Conservation (phyloP, 1,140 invertebrate genomes). For the Drosophila azteca region DNA sequence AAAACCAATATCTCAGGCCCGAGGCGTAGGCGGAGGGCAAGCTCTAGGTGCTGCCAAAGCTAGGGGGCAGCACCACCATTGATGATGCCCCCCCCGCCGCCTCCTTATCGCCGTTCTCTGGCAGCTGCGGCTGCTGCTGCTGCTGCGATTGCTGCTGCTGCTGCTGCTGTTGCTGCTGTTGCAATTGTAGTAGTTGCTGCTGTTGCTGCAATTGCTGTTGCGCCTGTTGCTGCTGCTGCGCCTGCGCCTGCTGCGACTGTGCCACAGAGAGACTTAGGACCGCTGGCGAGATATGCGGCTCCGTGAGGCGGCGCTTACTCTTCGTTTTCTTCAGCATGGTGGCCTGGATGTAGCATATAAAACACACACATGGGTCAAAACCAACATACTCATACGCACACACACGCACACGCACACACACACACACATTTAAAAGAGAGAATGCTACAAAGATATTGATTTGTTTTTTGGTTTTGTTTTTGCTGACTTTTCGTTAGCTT, state of each 20-base stretch:
- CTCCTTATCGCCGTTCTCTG: slow-evolving; percentile 81
- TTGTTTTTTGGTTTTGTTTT: slow-evolving; percentile 8
- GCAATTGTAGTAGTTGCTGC: slow-evolving; percentile 41
- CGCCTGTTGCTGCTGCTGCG: slow-evolving; percentile 29
- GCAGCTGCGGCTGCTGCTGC: slow-evolving; percentile 53
- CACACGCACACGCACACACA: slow-evolving; percentile 63
- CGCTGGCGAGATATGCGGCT: slow-evolving; percentile 90
- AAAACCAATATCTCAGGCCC: slow-evolving; percentile 82
- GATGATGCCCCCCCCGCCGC: slow-evolving; percentile 14
- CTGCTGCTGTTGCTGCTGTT: slow-evolving; percentile 38
- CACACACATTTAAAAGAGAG: slow-evolving; percentile 46
- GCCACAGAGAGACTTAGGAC: slow-evolving; percentile 62
- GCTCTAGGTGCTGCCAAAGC: slow-evolving; percentile 79
- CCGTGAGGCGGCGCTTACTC: slow-evolving; percentile 95
- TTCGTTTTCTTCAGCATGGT: slow-evolving; percentile 93
- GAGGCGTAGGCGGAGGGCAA: slow-evolving; percentile 66
- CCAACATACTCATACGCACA: slow-evolving; percentile 64
- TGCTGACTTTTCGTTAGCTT: slow-evolving; percentile 32
- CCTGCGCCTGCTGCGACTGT: slow-evolving; percentile 51
- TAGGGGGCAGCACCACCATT: slow-evolving; percentile 37
- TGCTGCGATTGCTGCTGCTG: slow-evolving; percentile 56
- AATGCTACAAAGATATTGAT: slow-evolving; percentile 33
- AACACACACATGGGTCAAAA: slow-evolving; percentile 73
- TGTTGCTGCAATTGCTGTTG: slow-evolving; percentile 46
- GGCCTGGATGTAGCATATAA: slow-evolving; percentile 84